Conservation (phyloP, 2,888 invertebrate genomes). For the Eupithecia vulgata region DNA sequence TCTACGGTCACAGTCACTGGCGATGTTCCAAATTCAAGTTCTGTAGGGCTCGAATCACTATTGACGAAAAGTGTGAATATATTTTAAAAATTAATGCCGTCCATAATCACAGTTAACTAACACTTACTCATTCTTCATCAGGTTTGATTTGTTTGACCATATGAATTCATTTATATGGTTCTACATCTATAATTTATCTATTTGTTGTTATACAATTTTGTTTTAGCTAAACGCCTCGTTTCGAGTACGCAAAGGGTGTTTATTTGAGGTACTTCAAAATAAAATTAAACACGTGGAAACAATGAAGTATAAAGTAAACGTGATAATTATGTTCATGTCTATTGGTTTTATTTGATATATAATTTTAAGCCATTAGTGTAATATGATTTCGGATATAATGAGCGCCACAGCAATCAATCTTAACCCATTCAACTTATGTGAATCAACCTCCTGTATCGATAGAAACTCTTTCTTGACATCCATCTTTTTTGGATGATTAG, state of each 20-base stretch:
- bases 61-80: constrained; percentile 29
- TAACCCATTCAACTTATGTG: too few relatives aligned
- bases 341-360: too few relatives aligned
- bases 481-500: background rate
- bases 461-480: too few relatives aligned
- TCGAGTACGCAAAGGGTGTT: background rate
- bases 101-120: constrained; percentile 23
- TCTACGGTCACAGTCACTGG: constrained; percentile 28
- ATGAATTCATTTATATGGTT: background rate
- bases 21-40: constrained; percentile 33
- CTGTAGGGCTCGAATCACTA: constrained; percentile 34
- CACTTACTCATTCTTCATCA: background rate
- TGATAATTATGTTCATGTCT: too few relatives aligned
- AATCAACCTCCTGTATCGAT: background rate
- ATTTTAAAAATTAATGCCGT: constrained; percentile 30
- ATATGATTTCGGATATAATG: too few relatives aligned
- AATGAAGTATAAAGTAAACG: too few relatives aligned
- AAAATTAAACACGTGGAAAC: too few relatives aligned
- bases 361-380: too few relatives aligned
- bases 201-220: background rate
- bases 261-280: too few relatives aligned
- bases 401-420: too few relatives aligned
- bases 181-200: background rate
- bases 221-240: background rate
- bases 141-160: background rate